Base-by-base conservation (phyloP, 2,113 vertebrate genomes). In the Elephas maximus region DNA sequence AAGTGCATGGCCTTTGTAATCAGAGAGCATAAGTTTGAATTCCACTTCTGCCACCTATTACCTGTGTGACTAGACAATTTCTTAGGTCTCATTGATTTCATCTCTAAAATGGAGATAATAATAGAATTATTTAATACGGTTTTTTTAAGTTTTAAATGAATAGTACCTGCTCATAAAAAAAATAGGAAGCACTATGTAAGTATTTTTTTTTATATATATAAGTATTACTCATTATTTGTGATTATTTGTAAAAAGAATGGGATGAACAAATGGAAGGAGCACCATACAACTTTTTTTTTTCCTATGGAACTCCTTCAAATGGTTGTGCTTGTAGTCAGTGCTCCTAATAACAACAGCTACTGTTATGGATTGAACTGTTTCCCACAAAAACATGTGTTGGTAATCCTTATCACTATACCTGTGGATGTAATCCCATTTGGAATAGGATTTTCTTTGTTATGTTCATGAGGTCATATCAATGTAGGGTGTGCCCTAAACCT, bases 41-140 rank as follows among this genome's bases (percentile, higher is more conserved):
- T 80, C 67, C 21, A 96, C 1, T 37, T 92, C 57, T 85, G 73
- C 45, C 6, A 48, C 53, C 65, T 87, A 60, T 45, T 79, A 84
- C 48, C 30, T 69, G 5, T 48, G 6, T 69, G 45, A 65, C 78
- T 81, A 15, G n/a, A 37, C 4, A 26, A 74, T 79, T 78, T n/a
- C 21, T n/a, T n/a, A 2, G 74, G n/a, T 6, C 51, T 84, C 76
- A 79, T n/a, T 63, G 74, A 10, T 2, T 57, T 90, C 76, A 74
- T 92, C 41, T 92, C 14, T 95, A 20, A 95, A 96, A 85, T 67
- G 23, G 21, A 77, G 23, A 45, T 95, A 41, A 67, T 51, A 71
- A 51, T 57, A 14, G 6, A 65, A 82, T 37, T 91, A 78, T 8
- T 85, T 78, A 92, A 65, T 12, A 53, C 15, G 5, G 18, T 57